Base-by-base conservation (phyloP, 2,888 invertebrate genomes). In the Rosalia funebris region DNA sequence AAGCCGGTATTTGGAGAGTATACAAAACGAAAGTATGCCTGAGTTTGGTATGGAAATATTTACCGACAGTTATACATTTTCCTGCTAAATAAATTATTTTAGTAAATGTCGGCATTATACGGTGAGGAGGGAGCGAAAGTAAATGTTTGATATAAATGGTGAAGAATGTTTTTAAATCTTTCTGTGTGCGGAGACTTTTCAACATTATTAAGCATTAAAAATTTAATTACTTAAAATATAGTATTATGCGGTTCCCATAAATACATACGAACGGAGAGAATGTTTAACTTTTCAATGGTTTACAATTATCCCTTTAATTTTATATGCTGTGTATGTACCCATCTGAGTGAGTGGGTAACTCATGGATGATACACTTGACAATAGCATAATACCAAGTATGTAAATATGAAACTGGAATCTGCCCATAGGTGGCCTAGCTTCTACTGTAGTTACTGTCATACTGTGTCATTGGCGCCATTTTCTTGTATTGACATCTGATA, bases 51-150 rank as follows among this genome's bases (percentile, higher is more conserved):
- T 77, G 79, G 81, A 78, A 81, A 81, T 81, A 81, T 81, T 81
- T 81, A 79, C 81, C 79, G 81, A 81, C 81, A 81, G 80, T 81
- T 81, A 81, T 81, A 81, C 81, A 81, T 81, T 81, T 81, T 81
- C 81, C 79, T 80, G 80, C 79, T 81, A 81, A 81, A 81, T 81
- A 81, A 81, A 81, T 81, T 81, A 81, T 81, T 81, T 81, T 81
- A 78, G 81, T 81, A 81, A 81, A 81, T 80, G 80, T 79, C 79
- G 79, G 79, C 77, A 77, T 79, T 79, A 80, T 78, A 78, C 76
- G 75, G 77, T 73, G 69, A 72, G 67, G 71, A 75, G 76, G 77
- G 78, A 79, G 76, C 75, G 73, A 78, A 78, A 79, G 79, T 79
- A 78, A 80, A 80, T 80, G 79, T 80, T 80, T 79, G 75, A 75